Evolutionary conservation across 2,888 invertebrate species (phyloP).

Genomic region (Melanargia galathea): DNA sequence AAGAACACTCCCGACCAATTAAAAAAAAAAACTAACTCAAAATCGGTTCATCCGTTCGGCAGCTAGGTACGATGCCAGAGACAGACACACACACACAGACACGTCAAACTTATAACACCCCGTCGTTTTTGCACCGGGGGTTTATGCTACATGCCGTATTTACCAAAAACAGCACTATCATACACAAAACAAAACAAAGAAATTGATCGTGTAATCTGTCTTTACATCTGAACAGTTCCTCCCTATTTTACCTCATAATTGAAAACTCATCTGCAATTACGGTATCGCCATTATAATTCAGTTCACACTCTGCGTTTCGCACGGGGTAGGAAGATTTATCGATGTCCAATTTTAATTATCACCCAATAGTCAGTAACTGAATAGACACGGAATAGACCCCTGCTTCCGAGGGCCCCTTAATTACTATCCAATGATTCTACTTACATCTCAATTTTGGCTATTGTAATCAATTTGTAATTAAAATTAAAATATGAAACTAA

Average conservation of each 20-base stretch:
- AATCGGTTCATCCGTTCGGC: no score
- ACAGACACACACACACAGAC: no score
- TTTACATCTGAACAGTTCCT: conserved; percentile 10
- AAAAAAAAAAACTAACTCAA: no score
- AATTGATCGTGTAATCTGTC: conserved; percentile 16
- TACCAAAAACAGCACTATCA: conserved; percentile 15
- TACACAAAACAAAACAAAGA: conserved; percentile 5
- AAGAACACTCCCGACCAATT: no score
- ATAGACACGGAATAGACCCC: conserved; percentile 39
- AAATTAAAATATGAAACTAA: not conserved
- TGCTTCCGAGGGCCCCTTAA: conserved; percentile 31
- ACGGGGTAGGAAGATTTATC: conserved; percentile 71
- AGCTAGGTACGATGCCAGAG: no score
- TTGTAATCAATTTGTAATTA: not conserved
- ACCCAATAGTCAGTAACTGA: conserved; percentile 57
- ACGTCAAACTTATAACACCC: no score
- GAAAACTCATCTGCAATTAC: conserved; percentile 57
- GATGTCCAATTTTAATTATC: conserved; percentile 68
- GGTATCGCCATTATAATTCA: conserved; percentile 51
- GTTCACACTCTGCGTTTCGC: conserved; percentile 64
- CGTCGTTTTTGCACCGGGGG: no score
- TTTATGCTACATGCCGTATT: no score
- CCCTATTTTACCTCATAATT: conserved; percentile 35
- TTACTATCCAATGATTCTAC: conserved; percentile 39
- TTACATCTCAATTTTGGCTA: conserved; percentile 31